phyloP scores from a whole-genome alignment of 1,140 invertebrate genomes.

The Caenorhabditis tropicalis region DNA sequence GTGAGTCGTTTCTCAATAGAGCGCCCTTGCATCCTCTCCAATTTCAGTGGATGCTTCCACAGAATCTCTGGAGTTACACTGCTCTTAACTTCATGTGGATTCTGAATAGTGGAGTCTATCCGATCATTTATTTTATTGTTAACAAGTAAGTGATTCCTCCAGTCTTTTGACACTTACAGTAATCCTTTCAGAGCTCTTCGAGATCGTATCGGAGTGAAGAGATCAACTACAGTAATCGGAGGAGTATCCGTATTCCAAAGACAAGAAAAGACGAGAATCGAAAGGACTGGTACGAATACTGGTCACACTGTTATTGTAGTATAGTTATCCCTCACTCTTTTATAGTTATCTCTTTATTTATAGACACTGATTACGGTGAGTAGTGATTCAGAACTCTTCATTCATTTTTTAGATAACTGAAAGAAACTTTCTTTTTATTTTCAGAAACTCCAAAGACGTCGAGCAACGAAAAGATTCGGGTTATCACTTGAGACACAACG shows the following conservation, averaged over 20 bases:
- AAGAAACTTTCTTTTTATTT: no score
- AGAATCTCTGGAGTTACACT: slow-evolving; percentile 56
- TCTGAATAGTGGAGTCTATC: slow-evolving; percentile 63
- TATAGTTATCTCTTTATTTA: no score
- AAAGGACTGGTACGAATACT: slow-evolving; percentile 29
- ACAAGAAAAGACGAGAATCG: neutral
- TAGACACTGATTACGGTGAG: no score
- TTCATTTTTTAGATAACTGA: no score
- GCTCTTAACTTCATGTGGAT: slow-evolving; percentile 67
- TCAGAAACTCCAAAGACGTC: no score
- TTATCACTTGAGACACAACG: no score
- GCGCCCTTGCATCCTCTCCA: neutral
- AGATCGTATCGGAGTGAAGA: neutral
- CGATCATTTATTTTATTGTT: slow-evolving; percentile 63
- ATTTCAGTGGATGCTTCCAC: slow-evolving; percentile 55
- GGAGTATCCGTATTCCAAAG: slow-evolving; percentile 11
- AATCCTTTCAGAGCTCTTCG: slow-evolving; percentile 16
- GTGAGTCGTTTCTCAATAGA: slow-evolving; percentile 30
- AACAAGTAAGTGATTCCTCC: slow-evolving; percentile 56
- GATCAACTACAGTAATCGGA: neutral
- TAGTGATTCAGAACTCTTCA: no score
- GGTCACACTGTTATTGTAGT: slow-evolving; percentile 8
- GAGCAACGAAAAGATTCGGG: no score
- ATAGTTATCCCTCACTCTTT: neutral
- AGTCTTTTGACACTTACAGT: neutral